Percentiles rank a stretch among this genome's conserved stretches.
phyloP scores from a whole-genome alignment of 2,113 vertebrate genomes.

The Heptranchias perlo region DNA sequence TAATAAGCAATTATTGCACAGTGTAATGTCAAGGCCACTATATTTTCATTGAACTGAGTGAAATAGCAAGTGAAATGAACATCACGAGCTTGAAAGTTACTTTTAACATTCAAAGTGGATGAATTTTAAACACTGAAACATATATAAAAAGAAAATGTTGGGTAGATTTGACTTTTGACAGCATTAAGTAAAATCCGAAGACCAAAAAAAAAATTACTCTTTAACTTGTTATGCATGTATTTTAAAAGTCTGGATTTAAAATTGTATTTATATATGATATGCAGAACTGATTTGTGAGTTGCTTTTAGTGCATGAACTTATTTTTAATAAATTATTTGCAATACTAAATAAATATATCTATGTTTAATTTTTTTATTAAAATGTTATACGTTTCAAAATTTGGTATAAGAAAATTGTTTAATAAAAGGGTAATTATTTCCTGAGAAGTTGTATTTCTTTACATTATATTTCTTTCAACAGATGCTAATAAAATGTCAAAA shows the following conservation, averaged over 20 bases:
- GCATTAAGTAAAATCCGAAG: neutral
- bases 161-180: neutral
- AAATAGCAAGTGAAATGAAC: neutral
- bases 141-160: neutral
- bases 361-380: slow-evolving; percentile 32
- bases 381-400: slow-evolving; percentile 33
- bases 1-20: neutral
- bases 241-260: slow-evolving; percentile 5
- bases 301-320: slow-evolving; percentile 36
- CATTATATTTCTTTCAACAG: neutral
- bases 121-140: neutral
- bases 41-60: neutral
- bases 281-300: slow-evolving; percentile 22
- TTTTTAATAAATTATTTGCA: slow-evolving; percentile 31
- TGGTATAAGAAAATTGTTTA: slow-evolving; percentile 36
- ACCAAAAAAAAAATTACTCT: slow-evolving; percentile 27
- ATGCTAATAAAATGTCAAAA: neutral
- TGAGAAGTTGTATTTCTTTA: slow-evolving; percentile 19
- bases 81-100: neutral
- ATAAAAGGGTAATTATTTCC: slow-evolving; percentile 20
- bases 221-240: slow-evolving; percentile 22
- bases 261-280: neutral
- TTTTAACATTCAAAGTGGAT: neutral
- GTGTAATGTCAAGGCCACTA: neutral
- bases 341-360: slow-evolving; percentile 26